These are phyloP conservation scores for Tenrec ecaudatus DNA, from an alignment of 2,113 vertebrate genomes.

Conservation along the genomic window DNA sequence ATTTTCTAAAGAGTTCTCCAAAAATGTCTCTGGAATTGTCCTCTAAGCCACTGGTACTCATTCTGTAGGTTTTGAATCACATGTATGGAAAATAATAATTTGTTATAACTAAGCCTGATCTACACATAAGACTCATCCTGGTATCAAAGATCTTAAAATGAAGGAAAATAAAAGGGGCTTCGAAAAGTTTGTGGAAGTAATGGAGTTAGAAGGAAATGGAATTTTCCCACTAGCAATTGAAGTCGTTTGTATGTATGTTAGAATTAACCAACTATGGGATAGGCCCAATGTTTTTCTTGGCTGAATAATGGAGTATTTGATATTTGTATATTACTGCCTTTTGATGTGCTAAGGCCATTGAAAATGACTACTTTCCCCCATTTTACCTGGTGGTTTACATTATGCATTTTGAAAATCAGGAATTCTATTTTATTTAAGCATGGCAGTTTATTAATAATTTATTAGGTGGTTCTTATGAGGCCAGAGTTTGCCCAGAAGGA, in stretches of 20 bases:
- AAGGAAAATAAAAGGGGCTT: neutral
- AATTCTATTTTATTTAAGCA: conserved; percentile 25
- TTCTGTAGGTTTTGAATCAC: neutral
- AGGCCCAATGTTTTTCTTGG: conserved; percentile 14
- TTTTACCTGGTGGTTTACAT: neutral
- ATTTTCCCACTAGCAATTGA: neutral
- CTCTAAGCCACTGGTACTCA: neutral
- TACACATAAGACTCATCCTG: neutral
- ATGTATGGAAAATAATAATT: neutral
- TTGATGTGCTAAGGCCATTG: neutral
- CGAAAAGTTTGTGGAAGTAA: no score
- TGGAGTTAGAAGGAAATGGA: no score
- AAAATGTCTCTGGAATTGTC: neutral
- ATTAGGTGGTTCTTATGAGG: neutral
- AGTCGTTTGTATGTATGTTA: neutral
- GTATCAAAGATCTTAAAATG: conserved; percentile 39
- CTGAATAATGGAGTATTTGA: neutral
- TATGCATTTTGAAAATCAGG: neutral
- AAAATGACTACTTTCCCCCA: conserved; percentile 49
- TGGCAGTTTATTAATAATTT: neutral
- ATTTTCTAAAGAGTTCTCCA: neutral
- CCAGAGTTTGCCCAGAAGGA: conserved; percentile 42
- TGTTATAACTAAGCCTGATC: neutral
- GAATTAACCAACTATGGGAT: neutral
- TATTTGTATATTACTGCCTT: neutral